These are phyloP conservation scores for Meteorus cinctellus DNA, from an alignment of 2,888 invertebrate species.

Conservation along the genomic window DNA sequence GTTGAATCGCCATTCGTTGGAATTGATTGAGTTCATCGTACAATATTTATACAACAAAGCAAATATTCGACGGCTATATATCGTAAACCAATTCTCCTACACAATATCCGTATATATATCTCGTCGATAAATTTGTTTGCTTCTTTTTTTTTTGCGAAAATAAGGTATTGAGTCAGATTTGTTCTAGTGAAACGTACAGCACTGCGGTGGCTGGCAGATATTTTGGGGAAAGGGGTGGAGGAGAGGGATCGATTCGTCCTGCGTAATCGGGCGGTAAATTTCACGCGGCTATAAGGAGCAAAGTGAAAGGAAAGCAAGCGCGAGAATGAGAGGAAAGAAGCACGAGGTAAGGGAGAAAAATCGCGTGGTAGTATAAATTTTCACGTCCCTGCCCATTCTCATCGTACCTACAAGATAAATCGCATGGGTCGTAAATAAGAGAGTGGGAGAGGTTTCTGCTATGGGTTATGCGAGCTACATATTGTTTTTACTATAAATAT, in stretches of 20 bases:
- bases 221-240: not conserved
- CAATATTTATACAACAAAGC: no score
- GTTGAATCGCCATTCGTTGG: no score
- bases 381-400: constrained; percentile 54
- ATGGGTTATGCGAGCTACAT: constrained; percentile 47
- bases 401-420: constrained; percentile 58
- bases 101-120: constrained; percentile 11
- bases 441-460: constrained; percentile 36
- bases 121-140: constrained; percentile 12
- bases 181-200: constrained; percentile 22
- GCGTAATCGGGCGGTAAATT: constrained; percentile 46
- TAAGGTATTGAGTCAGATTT: constrained; percentile 30
- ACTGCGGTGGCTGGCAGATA: constrained; percentile 29
- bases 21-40: not conserved
- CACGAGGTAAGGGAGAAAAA: constrained; percentile 39
- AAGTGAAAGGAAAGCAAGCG: constrained; percentile 21
- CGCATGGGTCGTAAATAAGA: constrained; percentile 61
- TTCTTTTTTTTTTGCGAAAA: not conserved
- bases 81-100: not conserved
- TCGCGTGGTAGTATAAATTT: constrained; percentile 57
- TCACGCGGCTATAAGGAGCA: constrained; percentile 28
- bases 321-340: constrained; percentile 21
- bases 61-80: not conserved
- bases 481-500: constrained; percentile 42
- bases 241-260: constrained; percentile 39